Conservation (phyloP, 1,140 invertebrate species). For the Matsumurasca onukii region DNA sequence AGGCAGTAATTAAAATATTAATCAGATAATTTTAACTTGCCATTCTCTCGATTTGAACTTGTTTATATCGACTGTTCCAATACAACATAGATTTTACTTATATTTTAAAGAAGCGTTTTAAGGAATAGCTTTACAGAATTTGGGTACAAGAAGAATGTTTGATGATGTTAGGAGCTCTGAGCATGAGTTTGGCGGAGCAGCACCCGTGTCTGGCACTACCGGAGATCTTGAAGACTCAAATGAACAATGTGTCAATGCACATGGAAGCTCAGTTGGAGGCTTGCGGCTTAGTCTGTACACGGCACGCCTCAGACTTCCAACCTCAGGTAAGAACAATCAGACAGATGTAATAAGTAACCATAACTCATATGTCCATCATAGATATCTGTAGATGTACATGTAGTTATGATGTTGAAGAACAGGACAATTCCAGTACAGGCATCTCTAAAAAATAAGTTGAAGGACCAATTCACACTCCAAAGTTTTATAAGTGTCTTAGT, state of each 20-base stretch:
- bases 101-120: background rate
- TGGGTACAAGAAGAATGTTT: too few relatives aligned
- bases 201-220: constrained; percentile 29
- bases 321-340: constrained; percentile 32
- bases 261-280: constrained; percentile 32
- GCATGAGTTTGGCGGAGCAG: constrained; percentile 28
- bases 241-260: constrained; percentile 19
- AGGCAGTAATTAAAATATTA: too few relatives aligned
- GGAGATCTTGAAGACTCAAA: background rate
- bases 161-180: constrained; percentile 34
- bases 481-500: too few relatives aligned
- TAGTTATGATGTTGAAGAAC: too few relatives aligned
- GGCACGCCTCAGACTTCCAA: constrained; percentile 29
- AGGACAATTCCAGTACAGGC: too few relatives aligned
- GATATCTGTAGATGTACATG: background rate
- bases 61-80: too few relatives aligned
- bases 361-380: background rate
- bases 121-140: constrained; percentile 7
- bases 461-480: too few relatives aligned
- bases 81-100: too few relatives aligned
- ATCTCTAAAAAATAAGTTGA: too few relatives aligned
- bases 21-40: too few relatives aligned
- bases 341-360: too few relatives aligned
- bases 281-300: constrained; percentile 36
- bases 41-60: too few relatives aligned